Conservation (phyloP, 2,797 vertebrate genomes). For the Odontamblyopus lacepedii region DNA sequence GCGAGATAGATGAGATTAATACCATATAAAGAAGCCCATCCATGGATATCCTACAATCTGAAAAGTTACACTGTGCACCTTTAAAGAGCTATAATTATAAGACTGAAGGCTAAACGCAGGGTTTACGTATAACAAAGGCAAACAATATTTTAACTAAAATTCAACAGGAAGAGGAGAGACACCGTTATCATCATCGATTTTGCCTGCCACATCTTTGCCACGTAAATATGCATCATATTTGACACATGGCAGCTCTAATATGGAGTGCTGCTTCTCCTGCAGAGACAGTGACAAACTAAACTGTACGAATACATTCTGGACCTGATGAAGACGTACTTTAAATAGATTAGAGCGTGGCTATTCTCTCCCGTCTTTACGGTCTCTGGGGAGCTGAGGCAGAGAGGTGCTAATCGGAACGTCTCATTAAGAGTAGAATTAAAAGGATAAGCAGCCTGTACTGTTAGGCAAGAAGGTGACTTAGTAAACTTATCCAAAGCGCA, state of each 20-base stretch:
- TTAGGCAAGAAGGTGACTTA: conserved; percentile 72
- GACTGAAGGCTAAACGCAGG: too few relatives aligned
- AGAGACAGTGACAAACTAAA: conserved; percentile 10
- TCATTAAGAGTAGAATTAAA: conserved; percentile 75
- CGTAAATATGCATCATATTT: conserved; percentile 31
- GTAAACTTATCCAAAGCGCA: conserved; percentile 76
- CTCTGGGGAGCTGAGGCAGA: conserved; percentile 44
- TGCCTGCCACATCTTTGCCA: background rate
- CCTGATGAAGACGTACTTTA: background rate
- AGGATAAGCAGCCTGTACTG: conserved; percentile 66
- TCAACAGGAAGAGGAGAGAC: too few relatives aligned
- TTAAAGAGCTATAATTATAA: too few relatives aligned
- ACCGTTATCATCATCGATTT: background rate
- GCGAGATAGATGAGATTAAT: too few relatives aligned
- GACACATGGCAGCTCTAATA: conserved; percentile 9
- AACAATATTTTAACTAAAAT: background rate
- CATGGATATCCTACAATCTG: too few relatives aligned
- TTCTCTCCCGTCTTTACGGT: conserved; percentile 47
- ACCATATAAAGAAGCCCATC: too few relatives aligned
- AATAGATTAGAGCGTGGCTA: background rate
- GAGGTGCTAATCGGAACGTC: conserved; percentile 66
- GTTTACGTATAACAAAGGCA: background rate
- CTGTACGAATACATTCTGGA: background rate
- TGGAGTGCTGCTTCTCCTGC: background rate
- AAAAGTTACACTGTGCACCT: too few relatives aligned